phyloP scores from a whole-genome alignment of 2,888 invertebrate genomes.

The Mesorhabditis sp. region DNA sequence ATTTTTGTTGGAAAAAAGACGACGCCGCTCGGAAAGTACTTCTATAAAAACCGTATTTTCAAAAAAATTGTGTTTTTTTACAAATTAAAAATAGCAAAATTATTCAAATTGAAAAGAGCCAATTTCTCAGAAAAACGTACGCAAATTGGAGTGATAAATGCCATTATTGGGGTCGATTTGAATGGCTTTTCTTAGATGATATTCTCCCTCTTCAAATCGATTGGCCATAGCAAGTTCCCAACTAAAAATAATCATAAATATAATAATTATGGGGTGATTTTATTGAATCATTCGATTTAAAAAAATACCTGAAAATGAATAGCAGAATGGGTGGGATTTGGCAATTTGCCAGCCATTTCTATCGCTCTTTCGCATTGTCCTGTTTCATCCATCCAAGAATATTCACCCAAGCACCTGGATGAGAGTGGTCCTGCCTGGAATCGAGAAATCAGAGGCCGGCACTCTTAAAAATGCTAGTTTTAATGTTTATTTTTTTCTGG shows the following conservation, averaged over 20 bases:
- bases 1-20: too few relatives aligned
- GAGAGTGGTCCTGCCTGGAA: slow-evolving; percentile 66
- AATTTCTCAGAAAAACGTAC: slow-evolving; percentile 62
- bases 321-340: slow-evolving; percentile 72
- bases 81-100: too few relatives aligned
- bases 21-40: too few relatives aligned
- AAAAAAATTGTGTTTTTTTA: too few relatives aligned
- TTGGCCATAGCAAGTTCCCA: slow-evolving; percentile 85
- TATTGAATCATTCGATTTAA: too few relatives aligned
- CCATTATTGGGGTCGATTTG: slow-evolving; percentile 69
- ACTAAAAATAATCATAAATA: slow-evolving; percentile 69
- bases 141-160: slow-evolving; percentile 82
- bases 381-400: slow-evolving; percentile 52
- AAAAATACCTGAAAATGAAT: slow-evolving; percentile 72
- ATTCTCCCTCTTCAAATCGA: slow-evolving; percentile 75
- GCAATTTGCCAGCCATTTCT: slow-evolving; percentile 70
- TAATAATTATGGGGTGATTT: too few relatives aligned
- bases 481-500: too few relatives aligned
- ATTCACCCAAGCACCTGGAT: slow-evolving; percentile 79
- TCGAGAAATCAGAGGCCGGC: background rate
- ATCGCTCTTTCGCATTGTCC: slow-evolving; percentile 72
- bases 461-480: background rate
- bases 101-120: too few relatives aligned
- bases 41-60: too few relatives aligned
- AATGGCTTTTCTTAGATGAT: slow-evolving; percentile 76